Conservation (phyloP, 2,888 invertebrate genomes). For the Stratiomys singularior region DNA sequence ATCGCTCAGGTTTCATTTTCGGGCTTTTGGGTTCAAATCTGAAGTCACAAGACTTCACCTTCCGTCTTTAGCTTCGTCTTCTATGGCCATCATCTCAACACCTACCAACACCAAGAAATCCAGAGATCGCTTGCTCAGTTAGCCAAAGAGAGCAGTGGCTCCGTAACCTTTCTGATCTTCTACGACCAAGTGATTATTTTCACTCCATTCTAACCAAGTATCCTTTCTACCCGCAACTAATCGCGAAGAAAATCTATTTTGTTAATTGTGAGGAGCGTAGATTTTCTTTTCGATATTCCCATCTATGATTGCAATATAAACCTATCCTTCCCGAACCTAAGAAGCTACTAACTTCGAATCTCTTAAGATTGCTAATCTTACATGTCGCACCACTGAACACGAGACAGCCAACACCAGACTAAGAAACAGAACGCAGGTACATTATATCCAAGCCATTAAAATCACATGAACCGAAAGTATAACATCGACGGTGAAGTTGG, state of each 20-base stretch:
- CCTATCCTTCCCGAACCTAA: too few species aligned
- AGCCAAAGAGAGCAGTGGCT: not conserved
- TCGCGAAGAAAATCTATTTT: too few species aligned
- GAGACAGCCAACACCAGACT: not conserved
- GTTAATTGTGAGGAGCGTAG: too few species aligned
- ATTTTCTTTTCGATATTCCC: too few species aligned
- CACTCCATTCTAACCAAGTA: too few species aligned
- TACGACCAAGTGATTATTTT: too few species aligned
- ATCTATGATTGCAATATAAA: too few species aligned
- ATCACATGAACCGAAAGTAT: conserved; percentile 14
- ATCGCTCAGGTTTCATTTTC: not conserved
- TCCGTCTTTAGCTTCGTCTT: conserved; percentile 1
- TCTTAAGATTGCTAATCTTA: not conserved
- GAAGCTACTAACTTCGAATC: too few species aligned
- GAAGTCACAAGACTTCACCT: not conserved
- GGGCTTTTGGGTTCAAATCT: not conserved
- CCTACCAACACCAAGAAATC: not conserved
- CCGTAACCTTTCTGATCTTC: too few species aligned
- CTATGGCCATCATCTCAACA: not conserved
- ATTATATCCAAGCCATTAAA: conserved; percentile 17
- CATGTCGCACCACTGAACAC: not conserved
- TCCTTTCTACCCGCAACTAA: too few species aligned
- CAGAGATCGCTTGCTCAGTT: not conserved
- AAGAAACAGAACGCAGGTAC: conserved; percentile 9
- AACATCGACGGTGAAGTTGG: not conserved